Percentiles rank a stretch among this genome's conserved stretches.
Conservation (phyloP, 2,797 vertebrate species). For the Diplodus puntazzo region DNA sequence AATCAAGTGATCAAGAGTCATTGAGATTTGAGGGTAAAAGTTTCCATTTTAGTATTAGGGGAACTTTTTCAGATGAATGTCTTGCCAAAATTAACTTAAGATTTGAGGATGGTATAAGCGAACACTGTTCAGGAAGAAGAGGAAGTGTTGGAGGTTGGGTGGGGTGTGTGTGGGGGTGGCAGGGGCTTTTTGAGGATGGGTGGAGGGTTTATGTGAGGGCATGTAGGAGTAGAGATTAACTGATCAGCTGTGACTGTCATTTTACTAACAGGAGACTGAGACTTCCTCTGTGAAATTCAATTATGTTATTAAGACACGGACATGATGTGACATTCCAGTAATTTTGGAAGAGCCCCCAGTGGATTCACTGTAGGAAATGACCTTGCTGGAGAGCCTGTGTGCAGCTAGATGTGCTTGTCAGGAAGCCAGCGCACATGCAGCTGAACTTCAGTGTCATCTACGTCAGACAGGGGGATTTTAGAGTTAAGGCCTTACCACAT, state of each 20-base stretch:
- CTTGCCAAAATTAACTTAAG: conserved; percentile 10
- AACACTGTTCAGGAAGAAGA: conserved; percentile 17
- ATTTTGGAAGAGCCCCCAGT: conserved; percentile 26
- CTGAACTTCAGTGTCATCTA: neutral
- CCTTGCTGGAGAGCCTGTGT: neutral
- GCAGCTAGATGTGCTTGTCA: neutral
- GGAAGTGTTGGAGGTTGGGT: conserved; percentile 27
- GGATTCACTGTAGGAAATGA: conserved; percentile 14
- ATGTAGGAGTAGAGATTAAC: conserved; percentile 34
- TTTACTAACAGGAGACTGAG: conserved; percentile 25
- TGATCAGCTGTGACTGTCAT: conserved; percentile 24
- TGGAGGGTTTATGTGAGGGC: conserved; percentile 34
- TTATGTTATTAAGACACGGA: conserved; percentile 46
- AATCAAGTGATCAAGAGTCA: too few species aligned
- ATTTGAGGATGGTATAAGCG: neutral
- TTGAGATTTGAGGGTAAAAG: too few species aligned
- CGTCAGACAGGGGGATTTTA: conserved; percentile 13
- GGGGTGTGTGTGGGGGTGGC: conserved; percentile 11
- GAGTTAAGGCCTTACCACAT: conserved; percentile 37
- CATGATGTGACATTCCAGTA: conserved; percentile 49
- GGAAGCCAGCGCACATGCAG: conserved; percentile 9
- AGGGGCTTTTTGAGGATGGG: conserved; percentile 19
- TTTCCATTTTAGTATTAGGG: neutral
- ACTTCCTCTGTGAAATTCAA: conserved; percentile 39
- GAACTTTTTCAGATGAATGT: neutral